These are phyloP conservation scores for Macropus fuliginosus DNA, from an alignment of 2,797 vertebrate species.

Conservation along the genomic window DNA sequence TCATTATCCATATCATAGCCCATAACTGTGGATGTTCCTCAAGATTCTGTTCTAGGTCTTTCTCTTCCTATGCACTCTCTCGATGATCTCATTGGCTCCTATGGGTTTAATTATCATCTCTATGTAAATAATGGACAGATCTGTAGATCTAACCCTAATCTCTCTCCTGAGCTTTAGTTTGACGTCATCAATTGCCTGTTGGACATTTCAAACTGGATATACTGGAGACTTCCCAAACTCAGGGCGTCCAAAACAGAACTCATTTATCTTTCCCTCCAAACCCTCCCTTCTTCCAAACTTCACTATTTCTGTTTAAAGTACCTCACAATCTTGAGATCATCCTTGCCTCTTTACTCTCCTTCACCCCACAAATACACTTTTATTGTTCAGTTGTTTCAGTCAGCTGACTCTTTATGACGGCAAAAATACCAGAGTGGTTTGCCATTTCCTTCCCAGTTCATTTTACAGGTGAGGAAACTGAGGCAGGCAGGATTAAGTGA, in stretches of 20 bases:
- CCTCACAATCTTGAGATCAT: not conserved
- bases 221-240: not conserved
- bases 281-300: not conserved
- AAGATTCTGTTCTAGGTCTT: not conserved
- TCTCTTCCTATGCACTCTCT: not conserved
- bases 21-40: not conserved
- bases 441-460: not conserved
- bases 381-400: not conserved
- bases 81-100: not conserved
- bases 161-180: not conserved
- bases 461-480: not conserved
- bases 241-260: not conserved
- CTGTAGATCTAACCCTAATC: not conserved
- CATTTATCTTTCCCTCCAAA: not conserved
- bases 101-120: not conserved
- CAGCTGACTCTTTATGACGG: not conserved
- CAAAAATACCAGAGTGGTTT: not conserved
- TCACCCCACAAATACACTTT: not conserved
- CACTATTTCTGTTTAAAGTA: not conserved
- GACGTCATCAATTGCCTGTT: not conserved
- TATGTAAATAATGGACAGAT: not conserved
- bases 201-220: not conserved
- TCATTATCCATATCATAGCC: not conserved
- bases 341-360: not conserved
- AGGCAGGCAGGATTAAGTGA: not conserved